phyloP scores from a whole-genome alignment of 2,797 vertebrate genomes.

The Pseudopleuronectes americanus region DNA sequence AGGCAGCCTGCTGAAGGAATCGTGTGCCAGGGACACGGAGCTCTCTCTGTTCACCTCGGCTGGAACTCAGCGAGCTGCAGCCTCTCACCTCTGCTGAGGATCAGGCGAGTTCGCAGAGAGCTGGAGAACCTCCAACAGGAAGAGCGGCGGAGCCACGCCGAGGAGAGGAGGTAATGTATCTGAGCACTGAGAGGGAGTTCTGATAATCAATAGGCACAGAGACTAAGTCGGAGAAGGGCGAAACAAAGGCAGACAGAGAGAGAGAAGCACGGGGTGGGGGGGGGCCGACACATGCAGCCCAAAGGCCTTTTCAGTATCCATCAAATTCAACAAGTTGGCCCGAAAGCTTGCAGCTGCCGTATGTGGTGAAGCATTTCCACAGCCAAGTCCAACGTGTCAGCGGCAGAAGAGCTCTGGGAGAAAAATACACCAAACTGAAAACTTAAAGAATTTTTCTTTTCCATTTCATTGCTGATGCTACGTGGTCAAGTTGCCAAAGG shows the following conservation, averaged over 20 bases:
- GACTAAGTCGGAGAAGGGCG: conserved; percentile 21
- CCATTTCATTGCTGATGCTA: background rate
- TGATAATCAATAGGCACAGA: conserved; percentile 70
- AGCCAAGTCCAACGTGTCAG: conserved; percentile 60
- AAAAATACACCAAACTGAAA: conserved; percentile 5
- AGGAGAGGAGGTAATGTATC: conserved; percentile 45
- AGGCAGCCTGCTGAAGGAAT: conserved; percentile 75
- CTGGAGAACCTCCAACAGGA: conserved; percentile 73
- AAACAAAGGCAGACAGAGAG: conserved; percentile 49
- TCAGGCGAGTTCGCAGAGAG: conserved; percentile 58
- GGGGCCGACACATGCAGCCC: conserved; percentile 64
- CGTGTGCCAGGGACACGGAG: conserved; percentile 71
- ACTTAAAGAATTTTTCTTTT: conserved; percentile 4
- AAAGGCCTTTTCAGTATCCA: conserved; percentile 76
- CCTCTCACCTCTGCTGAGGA: conserved; percentile 67
- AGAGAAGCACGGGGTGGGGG: conserved; percentile 41
- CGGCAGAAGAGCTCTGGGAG: conserved; percentile 26
- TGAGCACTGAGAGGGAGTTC: conserved; percentile 51
- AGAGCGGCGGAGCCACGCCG: conserved; percentile 37
- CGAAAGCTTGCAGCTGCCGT: conserved; percentile 67
- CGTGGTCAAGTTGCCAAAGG: background rate
- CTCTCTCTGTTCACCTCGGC: conserved; percentile 66
- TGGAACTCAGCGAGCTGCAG: conserved; percentile 61
- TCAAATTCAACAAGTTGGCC: conserved; percentile 78
- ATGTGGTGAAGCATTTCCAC: conserved; percentile 67